Evolutionary conservation across 2,113 vertebrate species (phyloP).

Genomic region (Ceyx margarethae): DNA sequence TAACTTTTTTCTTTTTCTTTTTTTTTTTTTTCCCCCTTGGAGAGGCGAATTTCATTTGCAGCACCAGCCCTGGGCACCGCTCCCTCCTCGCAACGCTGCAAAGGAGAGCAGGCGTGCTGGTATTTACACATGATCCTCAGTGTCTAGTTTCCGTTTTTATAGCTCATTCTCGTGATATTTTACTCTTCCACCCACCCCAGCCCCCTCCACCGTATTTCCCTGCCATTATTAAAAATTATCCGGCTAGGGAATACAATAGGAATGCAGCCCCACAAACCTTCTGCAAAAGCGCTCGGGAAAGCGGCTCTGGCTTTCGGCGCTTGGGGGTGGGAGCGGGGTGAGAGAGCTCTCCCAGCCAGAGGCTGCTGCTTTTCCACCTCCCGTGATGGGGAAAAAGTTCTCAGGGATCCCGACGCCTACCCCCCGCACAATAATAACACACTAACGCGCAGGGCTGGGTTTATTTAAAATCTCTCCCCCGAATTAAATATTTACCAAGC

Average conservation of each 20-base stretch:
- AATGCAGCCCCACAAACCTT: background rate
- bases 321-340: background rate
- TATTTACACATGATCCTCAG: background rate
- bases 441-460: background rate
- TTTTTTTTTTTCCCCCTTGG: background rate
- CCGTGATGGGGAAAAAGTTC: slow-evolving; percentile 7
- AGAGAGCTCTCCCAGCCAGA: background rate
- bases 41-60: background rate
- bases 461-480: slow-evolving; percentile 29
- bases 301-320: background rate
- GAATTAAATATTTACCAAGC: slow-evolving; percentile 71
- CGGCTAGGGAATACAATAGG: background rate
- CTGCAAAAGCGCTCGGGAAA: background rate
- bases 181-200: background rate
- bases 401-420: background rate
- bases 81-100: background rate
- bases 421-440: slow-evolving; percentile 22
- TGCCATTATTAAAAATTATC: background rate
- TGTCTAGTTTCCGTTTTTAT: background rate
- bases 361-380: background rate
- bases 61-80: background rate
- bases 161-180: slow-evolving; percentile 18
- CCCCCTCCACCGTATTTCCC: background rate
- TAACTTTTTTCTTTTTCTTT: background rate
- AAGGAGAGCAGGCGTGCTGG: background rate